Evolutionary conservation across 2,797 vertebrate genomes (phyloP).

Genomic region (Tauraco hartlaubi): DNA sequence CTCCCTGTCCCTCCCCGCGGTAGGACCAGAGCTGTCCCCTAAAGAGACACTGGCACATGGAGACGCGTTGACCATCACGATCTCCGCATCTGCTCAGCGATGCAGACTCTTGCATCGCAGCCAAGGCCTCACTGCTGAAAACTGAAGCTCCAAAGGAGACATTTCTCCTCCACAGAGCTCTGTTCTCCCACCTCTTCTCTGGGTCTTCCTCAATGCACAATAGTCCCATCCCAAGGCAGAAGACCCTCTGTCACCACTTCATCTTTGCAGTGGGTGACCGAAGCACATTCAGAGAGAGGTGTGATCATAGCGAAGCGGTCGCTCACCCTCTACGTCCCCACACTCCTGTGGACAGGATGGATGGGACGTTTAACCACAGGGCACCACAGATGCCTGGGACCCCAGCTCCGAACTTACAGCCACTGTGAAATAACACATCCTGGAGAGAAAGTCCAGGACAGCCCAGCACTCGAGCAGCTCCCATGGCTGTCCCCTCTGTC

Average conservation of each 20-base stretch:
- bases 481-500: rapidly evolving
- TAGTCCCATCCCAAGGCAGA: not conserved
- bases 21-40: not conserved
- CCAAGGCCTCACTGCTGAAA: not conserved
- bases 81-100: not conserved
- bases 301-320: not conserved
- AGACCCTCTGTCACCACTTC: not conserved
- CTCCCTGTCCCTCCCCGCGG: rapidly evolving
- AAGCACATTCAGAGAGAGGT: not conserved
- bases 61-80: rapidly evolving
- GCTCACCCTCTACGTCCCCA: not conserved
- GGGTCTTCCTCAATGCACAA: not conserved
- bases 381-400: rapidly evolving
- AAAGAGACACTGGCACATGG: not conserved
- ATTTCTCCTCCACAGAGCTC: not conserved
- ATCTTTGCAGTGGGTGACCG: not conserved
- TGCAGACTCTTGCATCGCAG: not conserved
- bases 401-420: not conserved
- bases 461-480: rapidly evolving
- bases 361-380: rapidly evolving
- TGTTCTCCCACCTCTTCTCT: not conserved
- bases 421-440: not conserved
- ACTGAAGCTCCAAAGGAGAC: not conserved
- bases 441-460: not conserved
- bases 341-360: not conserved